Evolutionary conservation across 2,113 vertebrate genomes (phyloP), one percentile per base, ranked within the genome.

Genomic region (Coryphaenoides rupestris): DNA sequence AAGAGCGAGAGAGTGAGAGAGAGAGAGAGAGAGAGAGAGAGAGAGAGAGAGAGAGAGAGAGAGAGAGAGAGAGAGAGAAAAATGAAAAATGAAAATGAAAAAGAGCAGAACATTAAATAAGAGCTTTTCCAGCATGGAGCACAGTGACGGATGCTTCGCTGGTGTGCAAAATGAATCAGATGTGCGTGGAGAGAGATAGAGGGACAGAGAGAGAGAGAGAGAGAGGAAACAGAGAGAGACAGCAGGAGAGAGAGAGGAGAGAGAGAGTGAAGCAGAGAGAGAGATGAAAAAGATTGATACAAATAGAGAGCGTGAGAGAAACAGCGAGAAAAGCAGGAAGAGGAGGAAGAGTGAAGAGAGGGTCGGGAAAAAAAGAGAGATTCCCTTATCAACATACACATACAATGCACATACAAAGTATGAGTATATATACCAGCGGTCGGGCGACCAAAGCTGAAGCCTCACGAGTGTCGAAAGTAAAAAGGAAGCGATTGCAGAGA

Each of bases 131-230:
- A 73, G 72, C 68, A 70, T 65, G 60, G 76, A 72, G 68, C 73
- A 70, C 71, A 68, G 84, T 79, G 81, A 82, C 70, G 73, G 77
- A 84, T 74, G 79, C 76, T 56, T 71, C 69, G 61, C 70, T 82
- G 78, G 84, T 79, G 84, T 86, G 83, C 77, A 82, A 86, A 86
- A 79, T 85, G 82, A 86, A 73, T 82, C 79, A 84, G 82, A 75
- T 84, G 81, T 80, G 79, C 67, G 23, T 82, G 79, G 21, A 24
- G 79, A 73, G 75, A 83, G 83, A 84, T 68, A 77, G 78, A 55
- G 64, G 76, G 73, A 68, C 60, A 71, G 69, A 69, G 74, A 69
- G 63, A 70, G 77, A 69, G 71, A 72, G 70, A 40, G 62, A 64
- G 66, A 53, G 71, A 57, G 70, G 63, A 60, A 69, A 67, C 66